A percentile compares a stretch with the other conserved stretches of the same genome.
These are phyloP conservation scores for Panthera tigris DNA, from an alignment of 2,113 vertebrate species.

Conservation along the genomic window DNA sequence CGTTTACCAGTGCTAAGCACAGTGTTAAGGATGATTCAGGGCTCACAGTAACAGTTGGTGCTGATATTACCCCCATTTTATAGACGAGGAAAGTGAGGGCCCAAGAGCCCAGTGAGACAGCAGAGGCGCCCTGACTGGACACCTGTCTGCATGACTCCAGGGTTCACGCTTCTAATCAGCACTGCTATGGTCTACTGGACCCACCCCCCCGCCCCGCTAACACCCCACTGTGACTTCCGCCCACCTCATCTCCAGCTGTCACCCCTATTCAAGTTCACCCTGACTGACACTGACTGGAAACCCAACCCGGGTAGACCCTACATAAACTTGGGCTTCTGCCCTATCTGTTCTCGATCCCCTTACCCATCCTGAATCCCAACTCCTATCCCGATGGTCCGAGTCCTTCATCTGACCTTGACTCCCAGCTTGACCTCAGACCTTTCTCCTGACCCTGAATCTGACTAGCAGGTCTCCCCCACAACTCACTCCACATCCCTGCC, in stretches of 20 bases:
- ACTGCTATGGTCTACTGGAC: neutral
- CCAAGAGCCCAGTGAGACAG: neutral
- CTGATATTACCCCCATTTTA: neutral
- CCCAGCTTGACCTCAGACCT: neutral
- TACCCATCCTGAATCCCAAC: neutral
- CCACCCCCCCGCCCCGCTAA: too few relatives aligned
- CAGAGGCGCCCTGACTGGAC: neutral
- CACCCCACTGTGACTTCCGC: neutral
- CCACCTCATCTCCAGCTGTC: neutral
- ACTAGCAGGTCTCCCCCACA: neutral
- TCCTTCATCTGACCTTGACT: neutral
- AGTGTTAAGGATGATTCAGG: neutral
- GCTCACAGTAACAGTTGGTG: neutral
- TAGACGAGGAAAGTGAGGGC: neutral
- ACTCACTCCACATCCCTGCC: neutral
- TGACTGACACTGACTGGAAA: accelerated
- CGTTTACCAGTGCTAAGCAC: neutral
- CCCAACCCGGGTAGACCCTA: neutral
- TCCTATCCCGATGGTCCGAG: neutral
- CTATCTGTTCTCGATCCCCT: neutral
- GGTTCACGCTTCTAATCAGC: neutral
- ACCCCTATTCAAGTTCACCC: neutral
- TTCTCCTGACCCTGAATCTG: neutral
- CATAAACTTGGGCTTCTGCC: neutral
- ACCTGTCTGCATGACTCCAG: neutral